Base-by-base conservation (phyloP, 2,797 vertebrate genomes). In the Coilia nasus region DNA sequence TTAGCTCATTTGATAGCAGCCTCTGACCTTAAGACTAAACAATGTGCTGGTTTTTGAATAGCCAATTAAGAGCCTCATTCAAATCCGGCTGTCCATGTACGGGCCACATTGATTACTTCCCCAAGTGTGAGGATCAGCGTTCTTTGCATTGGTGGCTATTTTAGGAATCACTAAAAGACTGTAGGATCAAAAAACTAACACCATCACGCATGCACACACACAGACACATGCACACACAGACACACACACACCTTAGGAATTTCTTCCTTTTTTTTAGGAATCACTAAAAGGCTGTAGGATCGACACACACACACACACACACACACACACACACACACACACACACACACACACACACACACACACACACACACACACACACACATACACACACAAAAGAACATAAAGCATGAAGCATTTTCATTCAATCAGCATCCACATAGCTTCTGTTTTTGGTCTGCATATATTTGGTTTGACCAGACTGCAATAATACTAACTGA, bases 21-120 rank as follows among this genome's bases (percentile, higher is more conserved):
- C 84, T 86, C 84, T 94, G 93, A 95, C 94, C 93, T 95, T 95
- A 94, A 89, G 87, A 87, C 87, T 87, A 86, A 86, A 85, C 81
- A 85, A 90, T 87, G 91, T 89, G 90, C 88, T 91, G 93, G 93
- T 92, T 71, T 93, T 93, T 91, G 91, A 92, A 91, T 90, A 88
- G 91, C 93, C 92, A 95, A 94, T 95, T 94, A 94, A 91, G 87
- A 83, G 83, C 88, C 84, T 78, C 82, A 86, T 91, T 90, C 87
- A 47, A 82, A 21, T 88, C 87, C 86, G 86, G 86, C 19, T 89
- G 89, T 88, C 91, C 89, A 86, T 0, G 64, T 67, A 71, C 81
- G 83, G 87, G 83, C 86, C 28, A 35, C 75, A 83, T 85, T 47
- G 87, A 88, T 83, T 54, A 6, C 23, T 64, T 41, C 54, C 80